Evolutionary conservation across 35 echinoderm and acorn worm species (phyloP).

Genomic region (Heliocidaris tuberculata): DNA sequence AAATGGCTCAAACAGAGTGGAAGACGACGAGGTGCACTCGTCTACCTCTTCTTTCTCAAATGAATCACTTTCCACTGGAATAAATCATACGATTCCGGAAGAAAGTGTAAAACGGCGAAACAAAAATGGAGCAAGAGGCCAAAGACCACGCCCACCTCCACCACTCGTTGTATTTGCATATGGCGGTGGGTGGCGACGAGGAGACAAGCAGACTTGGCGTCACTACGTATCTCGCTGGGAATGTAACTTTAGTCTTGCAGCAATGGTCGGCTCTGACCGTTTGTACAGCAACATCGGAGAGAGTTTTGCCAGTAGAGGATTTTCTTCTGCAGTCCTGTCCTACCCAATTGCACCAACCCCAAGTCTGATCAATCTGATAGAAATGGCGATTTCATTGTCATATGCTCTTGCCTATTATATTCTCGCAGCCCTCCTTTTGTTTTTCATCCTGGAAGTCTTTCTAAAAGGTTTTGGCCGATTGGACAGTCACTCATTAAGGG

Average conservation of each 20-base stretch:
- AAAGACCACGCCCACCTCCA: background rate
- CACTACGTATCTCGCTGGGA: slow-evolving; percentile 41
- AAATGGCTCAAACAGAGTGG: no score
- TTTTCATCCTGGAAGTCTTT: background rate
- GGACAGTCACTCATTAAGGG: background rate
- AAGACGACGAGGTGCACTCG: background rate
- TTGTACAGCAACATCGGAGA: slow-evolving; percentile 45
- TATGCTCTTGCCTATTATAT: background rate
- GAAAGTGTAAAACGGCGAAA: background rate
- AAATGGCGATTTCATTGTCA: background rate
- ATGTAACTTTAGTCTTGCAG: background rate
- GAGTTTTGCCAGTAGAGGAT: slow-evolving; percentile 34
- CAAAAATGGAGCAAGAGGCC: background rate
- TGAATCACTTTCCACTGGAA: background rate
- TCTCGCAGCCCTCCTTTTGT: background rate
- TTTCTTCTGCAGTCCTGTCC: slow-evolving; percentile 13
- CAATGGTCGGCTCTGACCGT: background rate
- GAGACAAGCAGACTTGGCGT: slow-evolving; percentile 41
- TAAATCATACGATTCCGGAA: background rate
- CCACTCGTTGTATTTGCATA: slow-evolving; percentile 40
- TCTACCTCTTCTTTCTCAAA: background rate
- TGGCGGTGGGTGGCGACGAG: slow-evolving; percentile 49
- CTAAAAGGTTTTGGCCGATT: background rate
- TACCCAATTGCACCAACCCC: slow-evolving; percentile 33
- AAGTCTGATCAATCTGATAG: background rate